These are phyloP conservation scores for Clarias magur DNA, from an alignment of 2,113 vertebrate genomes.

Conservation along the genomic window DNA sequence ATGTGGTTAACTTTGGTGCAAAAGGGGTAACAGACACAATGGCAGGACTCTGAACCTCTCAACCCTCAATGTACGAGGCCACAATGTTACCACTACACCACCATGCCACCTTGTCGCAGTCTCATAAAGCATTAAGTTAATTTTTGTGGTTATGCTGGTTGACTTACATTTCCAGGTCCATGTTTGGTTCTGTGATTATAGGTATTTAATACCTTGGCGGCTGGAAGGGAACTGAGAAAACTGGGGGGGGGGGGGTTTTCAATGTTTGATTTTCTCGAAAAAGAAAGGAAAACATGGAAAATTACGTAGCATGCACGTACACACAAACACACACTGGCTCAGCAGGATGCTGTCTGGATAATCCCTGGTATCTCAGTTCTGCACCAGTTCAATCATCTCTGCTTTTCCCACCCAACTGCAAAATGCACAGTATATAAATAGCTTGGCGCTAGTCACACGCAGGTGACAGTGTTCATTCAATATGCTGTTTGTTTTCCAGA, in stretches of 20 bases:
- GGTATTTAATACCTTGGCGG: background rate
- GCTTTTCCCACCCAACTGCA: background rate
- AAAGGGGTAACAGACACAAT: too few relatives aligned
- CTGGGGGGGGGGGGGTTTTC: too few relatives aligned
- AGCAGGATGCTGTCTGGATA: background rate
- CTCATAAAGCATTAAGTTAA: background rate
- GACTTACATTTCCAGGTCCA: background rate
- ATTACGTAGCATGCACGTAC: background rate
- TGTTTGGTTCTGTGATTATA: background rate
- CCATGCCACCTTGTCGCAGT: too few relatives aligned
- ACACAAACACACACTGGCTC: background rate
- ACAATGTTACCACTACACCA: too few relatives aligned
- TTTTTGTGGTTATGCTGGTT: background rate
- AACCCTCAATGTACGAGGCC: too few relatives aligned
- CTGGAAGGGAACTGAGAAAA: background rate
- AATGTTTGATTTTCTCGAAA: background rate
- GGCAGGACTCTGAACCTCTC: too few relatives aligned
- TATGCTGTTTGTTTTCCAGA: background rate
- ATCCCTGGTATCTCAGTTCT: background rate
- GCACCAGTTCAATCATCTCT: background rate
- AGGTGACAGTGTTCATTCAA: background rate
- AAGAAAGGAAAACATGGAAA: background rate
- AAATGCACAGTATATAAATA: conserved; percentile 2
- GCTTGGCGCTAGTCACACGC: background rate
- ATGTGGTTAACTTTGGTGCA: too few relatives aligned